Base-by-base conservation (phyloP, 2,888 invertebrate species). In the Oegoconia quadripuncta region DNA sequence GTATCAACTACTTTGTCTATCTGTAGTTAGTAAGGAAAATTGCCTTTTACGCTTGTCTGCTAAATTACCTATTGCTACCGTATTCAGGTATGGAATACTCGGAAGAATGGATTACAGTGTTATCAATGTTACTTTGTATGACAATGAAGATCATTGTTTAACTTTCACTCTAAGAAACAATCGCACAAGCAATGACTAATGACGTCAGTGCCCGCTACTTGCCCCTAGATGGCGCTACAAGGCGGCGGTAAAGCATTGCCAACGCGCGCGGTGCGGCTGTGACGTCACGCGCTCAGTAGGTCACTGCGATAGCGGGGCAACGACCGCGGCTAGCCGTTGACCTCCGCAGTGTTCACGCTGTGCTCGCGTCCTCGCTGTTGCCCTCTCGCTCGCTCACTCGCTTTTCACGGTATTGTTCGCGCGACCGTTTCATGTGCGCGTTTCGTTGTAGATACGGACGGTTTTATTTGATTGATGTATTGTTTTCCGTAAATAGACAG, bases 261-360 rank as follows among this genome's bases (percentile, higher is more conserved):
- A 52, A 64, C 59, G 70, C 68, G 79, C 71, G 75, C 78, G 77
- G 77, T 76, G 82, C 78, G 77, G 75, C 63, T 75, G 59, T 87
- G 87, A 87, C 87, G 87, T 89, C 87, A 83, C 88, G 64, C 86
- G 84, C 87, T 88, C 79, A 88, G 87, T 88, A 87, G 88, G 88
- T 88, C 88, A 88, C 84, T 87, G 77, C 86, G 87, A 87, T 87
- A 87, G 86, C 86, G 76, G 88, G 87, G 87, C 88, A 87, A 88
- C 87, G 88, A 87, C 88, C 88, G 88, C 88, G 80, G 84, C 83
- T 88, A 87, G 88, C 84, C 88, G 88, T 88, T 88, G 88, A 88
- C 88, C 88, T 88, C 88, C 86, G 86, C 74, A 72, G n/a, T n/a
- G n/a, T n/a, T 68, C 73, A 20, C 41, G 74, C 74, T 74, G 64